Conservation (phyloP, 2,113 vertebrate genomes). For the Ctenodactylus gundi region DNA sequence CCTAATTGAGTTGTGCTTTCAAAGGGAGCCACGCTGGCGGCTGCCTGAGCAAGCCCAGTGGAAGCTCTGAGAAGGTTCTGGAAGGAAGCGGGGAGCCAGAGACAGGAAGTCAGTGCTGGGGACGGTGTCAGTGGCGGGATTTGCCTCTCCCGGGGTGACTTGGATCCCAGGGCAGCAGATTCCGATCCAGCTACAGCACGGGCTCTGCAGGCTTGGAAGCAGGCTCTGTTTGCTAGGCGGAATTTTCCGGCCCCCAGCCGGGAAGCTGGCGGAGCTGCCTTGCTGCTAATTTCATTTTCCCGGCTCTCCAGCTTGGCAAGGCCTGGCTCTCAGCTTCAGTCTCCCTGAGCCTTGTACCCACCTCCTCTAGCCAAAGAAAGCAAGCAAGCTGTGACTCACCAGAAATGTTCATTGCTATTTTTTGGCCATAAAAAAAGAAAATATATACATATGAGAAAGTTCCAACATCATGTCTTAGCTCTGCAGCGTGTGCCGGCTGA, state of each 20-base stretch:
- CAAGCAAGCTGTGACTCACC: constrained; percentile 75
- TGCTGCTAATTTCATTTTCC: constrained; percentile 63
- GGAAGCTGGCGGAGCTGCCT: constrained; percentile 41
- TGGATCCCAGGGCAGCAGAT: background rate
- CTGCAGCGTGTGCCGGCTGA: constrained; percentile 47
- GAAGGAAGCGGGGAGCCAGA: background rate
- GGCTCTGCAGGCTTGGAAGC: constrained; percentile 44
- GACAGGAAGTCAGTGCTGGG: background rate
- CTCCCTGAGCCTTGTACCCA: constrained; percentile 48
- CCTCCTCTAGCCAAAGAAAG: constrained; percentile 56
- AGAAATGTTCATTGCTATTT: constrained; percentile 66
- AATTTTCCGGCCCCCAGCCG: constrained; percentile 56
- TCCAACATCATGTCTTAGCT: constrained; percentile 22
- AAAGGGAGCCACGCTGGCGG: background rate
- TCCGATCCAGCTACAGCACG: background rate
- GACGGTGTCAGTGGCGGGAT: background rate
- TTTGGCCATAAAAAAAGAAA: constrained; percentile 40
- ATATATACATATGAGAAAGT: constrained; percentile 33
- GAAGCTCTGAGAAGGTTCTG: background rate
- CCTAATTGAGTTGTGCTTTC: background rate
- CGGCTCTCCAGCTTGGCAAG: constrained; percentile 59
- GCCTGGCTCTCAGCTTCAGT: constrained; percentile 6
- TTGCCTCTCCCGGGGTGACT: background rate
- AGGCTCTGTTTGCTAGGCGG: constrained; percentile 58
- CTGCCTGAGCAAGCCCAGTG: background rate